A percentile compares a stretch with the other conserved stretches of the same genome.
Evolutionary conservation across 2,113 vertebrate species (phyloP).

Genomic region (Platichthys flesus): DNA sequence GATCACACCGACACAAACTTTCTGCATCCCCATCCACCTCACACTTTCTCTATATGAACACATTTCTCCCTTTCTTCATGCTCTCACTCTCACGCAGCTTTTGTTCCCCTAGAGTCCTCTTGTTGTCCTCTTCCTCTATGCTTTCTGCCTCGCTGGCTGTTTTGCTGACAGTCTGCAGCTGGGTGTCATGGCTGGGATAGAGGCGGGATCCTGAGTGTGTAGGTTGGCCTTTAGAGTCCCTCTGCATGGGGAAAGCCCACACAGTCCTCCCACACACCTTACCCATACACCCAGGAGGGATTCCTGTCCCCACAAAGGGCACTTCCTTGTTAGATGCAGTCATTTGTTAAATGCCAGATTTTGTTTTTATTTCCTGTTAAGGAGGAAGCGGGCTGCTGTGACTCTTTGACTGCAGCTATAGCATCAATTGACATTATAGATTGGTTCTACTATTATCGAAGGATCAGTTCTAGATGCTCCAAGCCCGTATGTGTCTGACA

Average conservation of each 20-base stretch:
- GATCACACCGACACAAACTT: conserved; percentile 60
- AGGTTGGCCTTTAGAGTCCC: conserved; percentile 66
- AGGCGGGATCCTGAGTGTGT: conserved; percentile 60
- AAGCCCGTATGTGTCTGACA: no score
- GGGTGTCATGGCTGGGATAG: conserved; percentile 47
- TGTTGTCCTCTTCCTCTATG: conserved; percentile 63
- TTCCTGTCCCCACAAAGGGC: conserved; percentile 51
- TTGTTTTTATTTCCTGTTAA: not conserved
- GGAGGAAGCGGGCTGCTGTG: not conserved
- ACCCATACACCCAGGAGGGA: conserved; percentile 56
- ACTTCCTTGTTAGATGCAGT: conserved; percentile 31
- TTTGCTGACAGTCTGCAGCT: conserved; percentile 70
- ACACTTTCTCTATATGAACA: conserved; percentile 35
- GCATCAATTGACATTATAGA: not conserved
- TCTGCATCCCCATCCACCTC: conserved; percentile 38
- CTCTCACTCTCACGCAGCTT: conserved; percentile 42
- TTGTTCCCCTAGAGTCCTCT: conserved; percentile 54
- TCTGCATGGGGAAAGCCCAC: conserved; percentile 70
- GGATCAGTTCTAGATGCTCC: no score
- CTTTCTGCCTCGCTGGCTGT: conserved; percentile 72
- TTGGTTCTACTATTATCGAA: no score
- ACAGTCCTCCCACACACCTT: conserved; percentile 69
- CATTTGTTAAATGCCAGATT: conserved; percentile 23
- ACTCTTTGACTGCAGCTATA: not conserved
- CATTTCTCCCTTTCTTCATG: conserved; percentile 46